Conservation (phyloP, 2,888 invertebrate genomes). For the Artemia sinica region DNA sequence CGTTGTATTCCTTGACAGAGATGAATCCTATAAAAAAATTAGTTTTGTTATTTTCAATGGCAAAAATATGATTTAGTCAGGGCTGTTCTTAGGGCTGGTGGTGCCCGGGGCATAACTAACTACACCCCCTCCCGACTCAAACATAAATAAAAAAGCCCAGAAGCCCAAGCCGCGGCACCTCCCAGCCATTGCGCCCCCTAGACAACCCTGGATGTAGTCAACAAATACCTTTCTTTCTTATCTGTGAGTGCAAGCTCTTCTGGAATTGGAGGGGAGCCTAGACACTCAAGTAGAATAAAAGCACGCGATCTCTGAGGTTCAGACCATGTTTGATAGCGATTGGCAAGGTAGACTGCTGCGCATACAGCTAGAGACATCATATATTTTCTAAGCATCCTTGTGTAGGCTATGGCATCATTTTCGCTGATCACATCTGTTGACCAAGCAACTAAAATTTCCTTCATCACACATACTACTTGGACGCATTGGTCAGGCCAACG, state of each 20-base stretch:
- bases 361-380: background rate
- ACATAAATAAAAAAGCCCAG: too few species aligned
- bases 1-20: too few species aligned
- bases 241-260: background rate
- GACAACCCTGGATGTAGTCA: too few species aligned
- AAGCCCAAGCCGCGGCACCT: too few species aligned
- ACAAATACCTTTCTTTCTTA: conserved; percentile 7
- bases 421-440: background rate
- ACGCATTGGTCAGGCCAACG: conserved; percentile 11
- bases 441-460: background rate
- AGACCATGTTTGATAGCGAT: conserved; percentile 4
- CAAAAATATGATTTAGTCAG: too few species aligned
- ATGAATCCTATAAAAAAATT: too few species aligned
- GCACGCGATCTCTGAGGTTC: conserved; percentile 9
- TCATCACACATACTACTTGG: background rate
- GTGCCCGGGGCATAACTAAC: too few species aligned
- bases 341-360: conserved; percentile 4
- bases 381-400: background rate
- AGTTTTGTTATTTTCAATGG: too few species aligned
- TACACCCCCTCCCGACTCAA: too few species aligned
- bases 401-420: background rate
- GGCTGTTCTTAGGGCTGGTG: too few species aligned
- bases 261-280: background rate
- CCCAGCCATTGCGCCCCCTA: too few species aligned
- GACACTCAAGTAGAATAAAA: background rate